Evolutionary conservation across 2,888 invertebrate species (phyloP), one percentile per base, ranked within the genome.

Genomic region (Imbricaverruca yamaguchii): DNA sequence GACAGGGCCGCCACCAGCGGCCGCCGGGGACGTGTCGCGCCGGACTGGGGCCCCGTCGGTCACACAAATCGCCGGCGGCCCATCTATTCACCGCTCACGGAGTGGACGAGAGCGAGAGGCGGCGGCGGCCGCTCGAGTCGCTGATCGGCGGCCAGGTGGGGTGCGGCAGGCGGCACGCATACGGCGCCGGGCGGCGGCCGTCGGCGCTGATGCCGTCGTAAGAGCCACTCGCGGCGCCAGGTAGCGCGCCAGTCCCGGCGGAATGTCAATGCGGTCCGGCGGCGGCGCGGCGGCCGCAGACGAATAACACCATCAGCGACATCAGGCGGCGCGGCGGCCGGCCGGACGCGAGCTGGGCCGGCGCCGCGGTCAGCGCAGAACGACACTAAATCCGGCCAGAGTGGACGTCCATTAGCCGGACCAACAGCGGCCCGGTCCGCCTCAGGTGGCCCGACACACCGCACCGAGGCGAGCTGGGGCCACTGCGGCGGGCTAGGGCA

Each of bases 401-500:
- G 53, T 25, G 74, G 53, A n/a, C 74, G 53, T 7, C 74, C 74
- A 74, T 74, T 74, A 74, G 74, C 74, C 53, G 74, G 53, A 53
- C 53, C 74, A 74, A 74, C 74, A 74, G 69, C n/a, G 25, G 74
- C 74, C 39, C 39, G 4, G 39, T 39, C 39, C 2, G 39, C 39
- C 4, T 39, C 39, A 39, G 39, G 39, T 39, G 39, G 39, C 39
- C 39, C 39, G 39, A 39, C 4, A 39, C 39, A 39, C 39, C 4
- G 39, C 39, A 39, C 39, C 39, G 39, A 39, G 39, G 39, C 39
- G 39, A 39, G 39, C 39, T 39, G 39, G 4, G 39, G 39, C 39
- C 39, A 39, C 39, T 39, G 39, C 1, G 39, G 39, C 39, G 39
- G 39, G 39, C 39, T 39, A 39, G 39, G 39, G 39, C 39, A 39